Conservation (phyloP, 2,113 vertebrate species). For the Nycticryphes semicollaris region DNA sequence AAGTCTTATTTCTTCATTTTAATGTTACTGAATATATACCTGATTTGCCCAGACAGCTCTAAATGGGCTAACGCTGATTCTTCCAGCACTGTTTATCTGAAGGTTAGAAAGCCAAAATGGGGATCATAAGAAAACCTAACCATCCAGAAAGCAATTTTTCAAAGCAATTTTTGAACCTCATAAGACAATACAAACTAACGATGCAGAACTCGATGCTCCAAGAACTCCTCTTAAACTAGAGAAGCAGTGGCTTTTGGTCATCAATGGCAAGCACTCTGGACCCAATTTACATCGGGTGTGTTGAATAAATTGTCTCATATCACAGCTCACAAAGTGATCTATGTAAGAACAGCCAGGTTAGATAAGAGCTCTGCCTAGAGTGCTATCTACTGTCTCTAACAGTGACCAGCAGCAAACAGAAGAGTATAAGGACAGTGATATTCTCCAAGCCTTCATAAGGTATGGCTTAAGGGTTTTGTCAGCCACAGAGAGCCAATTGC, state of each 20-base stretch:
- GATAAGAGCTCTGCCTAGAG: not conserved
- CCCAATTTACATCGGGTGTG: not conserved
- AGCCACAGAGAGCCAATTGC: not conserved
- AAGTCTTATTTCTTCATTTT: not conserved
- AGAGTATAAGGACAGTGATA: fast-evolving
- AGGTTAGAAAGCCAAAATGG: not conserved
- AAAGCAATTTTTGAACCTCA: not conserved
- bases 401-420: not conserved
- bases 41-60: not conserved
- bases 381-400: not conserved
- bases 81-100: not conserved
- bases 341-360: not conserved
- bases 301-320: not conserved
- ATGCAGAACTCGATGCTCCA: not conserved
- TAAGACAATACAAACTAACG: not conserved
- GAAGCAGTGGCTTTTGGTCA: not conserved
- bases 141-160: not conserved
- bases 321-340: not conserved
- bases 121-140: not conserved
- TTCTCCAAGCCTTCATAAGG: not conserved
- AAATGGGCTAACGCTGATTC: not conserved
- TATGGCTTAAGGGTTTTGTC: not conserved
- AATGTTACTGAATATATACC: not conserved
- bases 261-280: not conserved
- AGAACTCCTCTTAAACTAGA: not conserved